Evolutionary conservation across 2,888 invertebrate species (phyloP).

Genomic region (Callinectes sapidus): DNA sequence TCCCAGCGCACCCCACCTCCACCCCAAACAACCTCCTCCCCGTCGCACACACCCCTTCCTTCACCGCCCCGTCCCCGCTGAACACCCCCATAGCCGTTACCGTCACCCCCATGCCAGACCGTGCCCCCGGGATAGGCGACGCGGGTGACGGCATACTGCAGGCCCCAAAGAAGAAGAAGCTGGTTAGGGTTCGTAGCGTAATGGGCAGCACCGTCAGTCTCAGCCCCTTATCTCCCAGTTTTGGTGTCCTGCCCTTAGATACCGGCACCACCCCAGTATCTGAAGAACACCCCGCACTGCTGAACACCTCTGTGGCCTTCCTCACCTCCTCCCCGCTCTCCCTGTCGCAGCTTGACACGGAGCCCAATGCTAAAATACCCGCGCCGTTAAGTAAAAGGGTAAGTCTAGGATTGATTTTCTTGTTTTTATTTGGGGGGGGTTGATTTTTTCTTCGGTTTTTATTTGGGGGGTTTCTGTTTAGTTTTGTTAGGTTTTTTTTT

Average conservation of each 20-base stretch:
- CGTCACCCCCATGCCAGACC: conserved; percentile 41
- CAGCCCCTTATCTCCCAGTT: conserved; percentile 68
- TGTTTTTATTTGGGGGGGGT: no score
- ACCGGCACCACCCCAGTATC: conserved; percentile 54
- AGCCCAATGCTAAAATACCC: conserved; percentile 64
- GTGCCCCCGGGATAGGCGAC: conserved; percentile 41
- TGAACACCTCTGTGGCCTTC: conserved; percentile 65
- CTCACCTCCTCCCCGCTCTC: conserved; percentile 69
- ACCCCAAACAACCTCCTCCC: conserved; percentile 29
- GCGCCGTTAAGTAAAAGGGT: conserved; percentile 65
- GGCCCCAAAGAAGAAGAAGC: conserved; percentile 67
- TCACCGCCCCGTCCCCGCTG: conserved; percentile 67
- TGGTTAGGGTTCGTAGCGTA: conserved; percentile 58
- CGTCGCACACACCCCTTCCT: conserved; percentile 50
- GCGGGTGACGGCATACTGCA: conserved; percentile 49
- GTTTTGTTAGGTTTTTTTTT: no score
- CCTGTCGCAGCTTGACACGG: conserved; percentile 63
- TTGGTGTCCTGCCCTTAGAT: conserved; percentile 70
- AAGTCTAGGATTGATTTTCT: no score
- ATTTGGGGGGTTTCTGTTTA: no score
- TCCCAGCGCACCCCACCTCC: not conserved
- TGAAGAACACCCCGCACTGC: conserved; percentile 42
- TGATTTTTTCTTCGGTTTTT: no score
- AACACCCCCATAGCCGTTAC: conserved; percentile 66
- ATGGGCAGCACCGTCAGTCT: conserved; percentile 47